Base-by-base conservation (phyloP, 2,113 vertebrate species). In the Aramus guarauna region DNA sequence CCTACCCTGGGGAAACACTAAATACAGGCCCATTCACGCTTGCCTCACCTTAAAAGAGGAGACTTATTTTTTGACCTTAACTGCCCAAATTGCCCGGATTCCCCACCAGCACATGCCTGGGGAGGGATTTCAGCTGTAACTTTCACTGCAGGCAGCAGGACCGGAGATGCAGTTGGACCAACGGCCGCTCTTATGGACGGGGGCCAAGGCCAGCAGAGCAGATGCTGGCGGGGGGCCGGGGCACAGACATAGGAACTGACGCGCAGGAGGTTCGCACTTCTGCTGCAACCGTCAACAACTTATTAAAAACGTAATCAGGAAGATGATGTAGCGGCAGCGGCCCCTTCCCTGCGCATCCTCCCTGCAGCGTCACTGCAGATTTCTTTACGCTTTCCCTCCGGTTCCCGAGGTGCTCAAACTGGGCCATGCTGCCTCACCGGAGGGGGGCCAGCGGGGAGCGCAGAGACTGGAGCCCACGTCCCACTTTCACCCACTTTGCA, bases 131-230 rank as follows among this genome's bases (percentile, higher is more conserved):
- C 32, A 59, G n/a, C 43, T 19, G 2, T 19, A 41, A 14, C 26
- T 11, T 19, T 4, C 23, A 4, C 32, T 6, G 43, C 4, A 3
- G 52, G 52, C 60, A 43, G 41, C 37, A 41, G 72, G 30, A 30
- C 13, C 1, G 18, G 67, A 16, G 56, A 60, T 1, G 15, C 60
- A 22, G 3, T 0, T 6, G 39, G 41, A 13, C 11, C 66, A 36
- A 12, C 0, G 2, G 32, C n/a, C 1, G 2, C 34, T 24, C 5
- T 12, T 6, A 18, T 0, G 3, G 55, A 34, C 1, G 0, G 18
- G n/a, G 52, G 16, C 50, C 83, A 87, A 26, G 2, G 2, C 32
- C 52, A 68, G 75, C 59, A 17, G 47, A 39, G 47, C 63, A 30
- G 64, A 24, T 4, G 27, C 50, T 30, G 52, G 9, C 0, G 3